Base-by-base conservation (phyloP, 2,113 vertebrate species). In the Bufo gargarizans region DNA sequence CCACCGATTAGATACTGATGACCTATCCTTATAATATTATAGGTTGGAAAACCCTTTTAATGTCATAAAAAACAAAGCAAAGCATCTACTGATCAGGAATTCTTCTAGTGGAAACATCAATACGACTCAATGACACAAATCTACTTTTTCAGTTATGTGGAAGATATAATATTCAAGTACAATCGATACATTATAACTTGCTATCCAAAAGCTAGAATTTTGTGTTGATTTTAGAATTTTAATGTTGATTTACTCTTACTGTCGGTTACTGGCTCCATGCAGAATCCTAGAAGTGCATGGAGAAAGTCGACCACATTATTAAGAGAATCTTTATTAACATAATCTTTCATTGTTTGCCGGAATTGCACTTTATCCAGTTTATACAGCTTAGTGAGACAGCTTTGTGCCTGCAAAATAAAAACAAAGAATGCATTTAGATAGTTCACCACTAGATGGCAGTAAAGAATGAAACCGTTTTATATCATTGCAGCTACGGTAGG, bases 301-400 rank as follows among this genome's bases (percentile, higher is more conserved):
- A 99, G 96, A 94, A 99, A 99, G 96, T 99, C 98, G 93, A 99
- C 98, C 88, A 99, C 98, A 8, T 99, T 99, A 95, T 99, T 99
- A 91, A 99, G 97, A 55, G 98, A 99, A 92, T 99, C 98, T 91
- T 97, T 99, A 95, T 97, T 98, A 92, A 99, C 98, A 82, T 99
- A 99, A 91, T 99, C 97, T 90, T 97, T 96, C 96, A 99, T 97
- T 17, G 98, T 99, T 92, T 98, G 97, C 2, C 98, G 97, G 92
- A 99, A 99, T 90, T 99, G 97, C 90, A 97, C 93, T 91, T 98
- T 99, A 95, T 99, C 97, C 95, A 98, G 94, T 93, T 98, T 99
- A 92, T 99, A 99, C 79, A 99, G 95, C 90, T 95, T 97, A 47
- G 97, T 99, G 90, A 99, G 95, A 93, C 98, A 99, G 92, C 96